A percentile compares a stretch with the other conserved stretches of the same genome.
These are phyloP conservation scores for Diorhabda elongata DNA, from an alignment of 1,140 invertebrate species.

Conservation along the genomic window DNA sequence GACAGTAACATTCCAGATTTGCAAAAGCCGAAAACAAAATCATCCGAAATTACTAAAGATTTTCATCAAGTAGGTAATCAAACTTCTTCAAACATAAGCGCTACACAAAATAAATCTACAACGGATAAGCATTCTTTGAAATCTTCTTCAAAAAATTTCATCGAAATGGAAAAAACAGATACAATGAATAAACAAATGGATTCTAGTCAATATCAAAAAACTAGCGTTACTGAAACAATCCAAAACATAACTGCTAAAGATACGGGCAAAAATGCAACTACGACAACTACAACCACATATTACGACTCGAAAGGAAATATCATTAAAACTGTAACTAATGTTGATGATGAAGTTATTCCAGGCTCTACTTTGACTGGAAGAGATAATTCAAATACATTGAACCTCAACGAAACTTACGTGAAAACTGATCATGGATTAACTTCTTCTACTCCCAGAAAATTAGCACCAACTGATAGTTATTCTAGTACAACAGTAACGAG, in stretches of 20 bases:
- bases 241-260: neutral
- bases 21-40: slow-evolving; percentile 34
- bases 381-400: slow-evolving; percentile 9
- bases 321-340: slow-evolving; percentile 35
- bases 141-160: slow-evolving; percentile 23
- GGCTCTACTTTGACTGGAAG: slow-evolving; percentile 1
- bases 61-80: slow-evolving; percentile 39
- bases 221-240: neutral
- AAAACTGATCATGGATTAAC: neutral
- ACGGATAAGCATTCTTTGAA: slow-evolving; percentile 16
- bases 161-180: slow-evolving; percentile 24
- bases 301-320: slow-evolving; percentile 44
- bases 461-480: neutral
- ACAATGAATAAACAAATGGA: slow-evolving; percentile 15
- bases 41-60: slow-evolving; percentile 33
- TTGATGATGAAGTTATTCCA: slow-evolving; percentile 30
- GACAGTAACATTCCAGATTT: slow-evolving; percentile 53
- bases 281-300: slow-evolving; percentile 39
- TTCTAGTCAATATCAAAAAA: slow-evolving; percentile 2
- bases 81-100: slow-evolving; percentile 23
- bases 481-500: neutral
- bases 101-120: slow-evolving; percentile 14
- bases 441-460: slow-evolving; percentile 8
- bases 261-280: slow-evolving; percentile 20
- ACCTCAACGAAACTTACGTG: neutral